Percentiles rank a stretch among this genome's conserved stretches.
phyloP scores from a whole-genome alignment of 23 tunicate species.

The Trididemnum miniatum region DNA sequence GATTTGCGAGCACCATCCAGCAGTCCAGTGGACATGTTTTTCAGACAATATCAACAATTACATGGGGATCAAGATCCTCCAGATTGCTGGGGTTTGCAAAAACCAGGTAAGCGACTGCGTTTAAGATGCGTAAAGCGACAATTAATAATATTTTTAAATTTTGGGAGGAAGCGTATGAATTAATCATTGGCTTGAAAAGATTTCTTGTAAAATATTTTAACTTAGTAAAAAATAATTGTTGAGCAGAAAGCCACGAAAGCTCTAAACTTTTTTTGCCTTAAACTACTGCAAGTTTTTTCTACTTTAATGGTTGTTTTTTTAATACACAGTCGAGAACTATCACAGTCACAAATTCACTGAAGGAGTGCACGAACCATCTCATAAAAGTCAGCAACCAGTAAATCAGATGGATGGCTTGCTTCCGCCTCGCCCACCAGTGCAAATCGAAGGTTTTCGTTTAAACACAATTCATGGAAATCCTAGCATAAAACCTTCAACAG shows the following conservation, averaged over 20 bases:
- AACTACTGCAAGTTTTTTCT: too few species aligned
- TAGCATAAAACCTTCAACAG: conserved; percentile 28
- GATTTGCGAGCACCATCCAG: conserved; percentile 89
- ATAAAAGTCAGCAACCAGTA: not conserved
- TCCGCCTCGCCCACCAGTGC: conserved; percentile 7
- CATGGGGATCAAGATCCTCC: conserved; percentile 9
- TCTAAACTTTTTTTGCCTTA: too few species aligned
- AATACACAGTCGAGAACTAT: too few species aligned
- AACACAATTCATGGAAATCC: not conserved
- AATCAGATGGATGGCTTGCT: conserved; percentile 52
- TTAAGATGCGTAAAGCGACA: too few species aligned
- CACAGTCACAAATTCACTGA: not conserved
- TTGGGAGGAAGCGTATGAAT: too few species aligned
- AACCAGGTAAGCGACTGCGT: conserved; percentile 48
- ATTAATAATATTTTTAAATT: too few species aligned
- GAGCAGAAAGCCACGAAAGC: too few species aligned
- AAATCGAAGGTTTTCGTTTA: not conserved
- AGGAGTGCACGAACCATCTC: not conserved
- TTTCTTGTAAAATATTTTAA: too few species aligned
- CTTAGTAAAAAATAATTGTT: too few species aligned
- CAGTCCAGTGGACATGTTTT: conserved; percentile 88
- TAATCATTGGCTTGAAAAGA: too few species aligned
- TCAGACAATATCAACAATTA: conserved; percentile 7
- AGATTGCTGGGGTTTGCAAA: conserved; percentile 30
- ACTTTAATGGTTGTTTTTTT: too few species aligned